Evolutionary conservation across 1,140 invertebrate genomes (phyloP).

Genomic region (Melanaphis sacchari): DNA sequence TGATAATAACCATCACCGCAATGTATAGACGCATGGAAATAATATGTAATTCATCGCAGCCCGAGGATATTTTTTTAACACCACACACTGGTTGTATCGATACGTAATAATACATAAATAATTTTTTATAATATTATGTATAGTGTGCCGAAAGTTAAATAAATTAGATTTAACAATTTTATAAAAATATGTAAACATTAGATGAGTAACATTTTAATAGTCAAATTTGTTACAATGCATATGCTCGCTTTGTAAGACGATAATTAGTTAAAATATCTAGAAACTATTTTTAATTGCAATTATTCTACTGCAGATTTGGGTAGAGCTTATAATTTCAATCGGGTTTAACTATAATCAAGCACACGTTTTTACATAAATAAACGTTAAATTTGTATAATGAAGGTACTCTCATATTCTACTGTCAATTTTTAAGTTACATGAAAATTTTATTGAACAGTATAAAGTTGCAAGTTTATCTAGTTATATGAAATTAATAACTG

Average conservation of each 20-base stretch:
- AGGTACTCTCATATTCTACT: background rate
- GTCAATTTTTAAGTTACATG: background rate
- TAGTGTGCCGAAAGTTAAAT: background rate
- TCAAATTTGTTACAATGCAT: too few species aligned
- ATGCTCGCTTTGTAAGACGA: too few species aligned
- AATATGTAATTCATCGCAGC: background rate
- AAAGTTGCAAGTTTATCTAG: background rate
- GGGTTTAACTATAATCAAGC: background rate
- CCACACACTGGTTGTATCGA: too few species aligned
- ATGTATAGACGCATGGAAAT: background rate
- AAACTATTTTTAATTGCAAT: background rate
- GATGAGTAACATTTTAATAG: too few species aligned
- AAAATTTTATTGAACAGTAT: background rate
- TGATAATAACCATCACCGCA: background rate
- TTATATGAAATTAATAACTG: too few species aligned
- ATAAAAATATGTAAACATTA: too few species aligned
- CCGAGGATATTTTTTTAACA: slow-evolving; percentile 12
- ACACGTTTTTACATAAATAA: background rate
- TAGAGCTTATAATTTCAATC: background rate
- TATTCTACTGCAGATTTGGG: background rate
- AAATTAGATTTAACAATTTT: background rate
- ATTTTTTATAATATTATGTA: background rate
- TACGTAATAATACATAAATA: background rate
- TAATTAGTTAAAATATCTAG: background rate
- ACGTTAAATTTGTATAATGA: background rate